Percentiles rank a stretch among this genome's conserved stretches.
phyloP scores from a whole-genome alignment of 2,113 vertebrate genomes.

The Sturnus vulgaris region DNA sequence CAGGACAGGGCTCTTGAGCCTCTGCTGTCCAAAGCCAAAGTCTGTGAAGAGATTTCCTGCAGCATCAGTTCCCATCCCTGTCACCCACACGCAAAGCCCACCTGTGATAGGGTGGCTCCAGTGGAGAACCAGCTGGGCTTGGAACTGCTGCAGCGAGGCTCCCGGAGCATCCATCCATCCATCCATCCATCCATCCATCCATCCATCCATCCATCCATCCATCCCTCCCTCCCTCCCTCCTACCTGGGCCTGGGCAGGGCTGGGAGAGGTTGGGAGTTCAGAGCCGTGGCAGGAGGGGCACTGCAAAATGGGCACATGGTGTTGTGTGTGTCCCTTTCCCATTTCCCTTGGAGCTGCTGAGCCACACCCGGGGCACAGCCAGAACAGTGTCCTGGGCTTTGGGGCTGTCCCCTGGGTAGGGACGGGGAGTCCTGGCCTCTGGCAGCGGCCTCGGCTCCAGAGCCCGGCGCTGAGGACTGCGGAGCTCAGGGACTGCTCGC shows the following conservation, averaged over 20 bases:
- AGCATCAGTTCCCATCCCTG: neutral
- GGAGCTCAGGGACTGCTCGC: neutral
- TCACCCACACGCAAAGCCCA: neutral
- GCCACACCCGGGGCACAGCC: neutral
- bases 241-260: neutral
- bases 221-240: no score
- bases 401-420: neutral
- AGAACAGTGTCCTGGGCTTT: neutral
- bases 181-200: no score
- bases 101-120: conserved; percentile 24
- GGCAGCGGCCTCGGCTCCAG: neutral
- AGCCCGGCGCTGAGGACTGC: neutral
- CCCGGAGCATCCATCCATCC: no score
- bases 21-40: neutral
- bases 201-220: no score
- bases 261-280: neutral
- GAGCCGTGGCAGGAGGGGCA: neutral
- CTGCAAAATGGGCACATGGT: neutral
- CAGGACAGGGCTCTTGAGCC: neutral
- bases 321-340: neutral
- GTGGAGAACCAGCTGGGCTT: neutral
- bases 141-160: neutral
- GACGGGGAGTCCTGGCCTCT: neutral
- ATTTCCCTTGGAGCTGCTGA: neutral
- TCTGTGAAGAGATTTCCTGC: neutral